Base-by-base conservation (phyloP, 2,797 vertebrate genomes). In the Sebastes minor region DNA sequence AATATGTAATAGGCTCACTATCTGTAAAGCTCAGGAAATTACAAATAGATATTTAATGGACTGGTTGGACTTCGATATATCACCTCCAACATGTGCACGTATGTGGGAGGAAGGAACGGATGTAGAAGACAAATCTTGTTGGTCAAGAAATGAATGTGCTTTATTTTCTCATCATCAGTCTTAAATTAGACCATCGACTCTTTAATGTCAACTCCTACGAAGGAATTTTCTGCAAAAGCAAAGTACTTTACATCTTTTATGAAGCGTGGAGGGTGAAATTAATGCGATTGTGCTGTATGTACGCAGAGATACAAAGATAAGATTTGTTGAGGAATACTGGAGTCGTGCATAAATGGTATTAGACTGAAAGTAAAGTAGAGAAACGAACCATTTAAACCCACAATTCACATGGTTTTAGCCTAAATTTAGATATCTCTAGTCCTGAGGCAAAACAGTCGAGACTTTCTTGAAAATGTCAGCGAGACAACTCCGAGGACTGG, bases 11-110 rank as follows among this genome's bases (percentile, higher is more conserved):
- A 80, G 61, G 78, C 70, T 20, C 66, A 63, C 86, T 84, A 87
- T 93, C 88, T 91, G 77, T 75, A 75, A 83, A 75, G 83, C 85
- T 82, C 71, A 82, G 89, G 86, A 92, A 92, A 93, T 92, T 87
- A 91, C 83, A 16, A 87, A 91, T 93, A 85, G 91, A 91, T 89
- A 88, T 90, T 92, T 88, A 92, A 94, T 92, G 88, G 91, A 87
- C 80, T 85, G 72, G 79, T 86, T 80, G 84, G 81, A 63, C 74
- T 80, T 82, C 60, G 70, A 92, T 92, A 87, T 78, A 91, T 92
- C 86, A 92, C 81, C 83, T 74, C 23, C 23, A 63, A 67, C 79
- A 71, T 59, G 60, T 73, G 78, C 80, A 87, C 72, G 56, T 67
- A 60, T 83, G 83, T 91, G 75, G 65, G 86, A 74, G 90, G 76